Base-by-base conservation (phyloP, 1,140 invertebrate species). In the Plodia interpunctella region DNA sequence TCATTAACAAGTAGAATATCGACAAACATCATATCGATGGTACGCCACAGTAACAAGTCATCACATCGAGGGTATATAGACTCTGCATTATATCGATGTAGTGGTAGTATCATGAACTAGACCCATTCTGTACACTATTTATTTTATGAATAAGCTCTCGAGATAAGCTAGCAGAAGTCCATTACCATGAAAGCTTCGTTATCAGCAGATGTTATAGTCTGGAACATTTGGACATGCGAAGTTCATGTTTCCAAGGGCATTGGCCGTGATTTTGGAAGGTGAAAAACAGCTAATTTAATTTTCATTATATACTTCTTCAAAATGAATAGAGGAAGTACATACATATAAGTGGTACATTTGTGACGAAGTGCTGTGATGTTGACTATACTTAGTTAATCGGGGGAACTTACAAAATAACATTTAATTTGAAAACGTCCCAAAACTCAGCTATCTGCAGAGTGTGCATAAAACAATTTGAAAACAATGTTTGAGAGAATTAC, bases 161-260 rank as follows among this genome's bases (percentile, higher is more conserved):
- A 44, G 38, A 44, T 44, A 44, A 44, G 52, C 35, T 25, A 66
- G 76, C 78, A 71, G 82, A 83, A 86, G 77, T 87, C 80, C 83
- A 87, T 87, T 87, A 84, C 57, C 61, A 71, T 83, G 66, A 87
- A 86, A 87, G 84, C 74, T 78, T 86, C 83, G 72, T 84, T 87
- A 83, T 85, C 78, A 57, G 57, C 67, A 72, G 72, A 82, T 44
- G 80, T 81, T 82, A 78, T 50, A 57, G 63, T 72, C 65, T 55
- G 74, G 51, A 59, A 53, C 53, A 21, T 53, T 53, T 53, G n/a
- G 51, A 25, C 20, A 13, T 20, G n/a, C 51, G 51, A 44, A 44
- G 38, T 44, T 44, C 38, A 44, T 44, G n/a, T 44, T 44, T 15
- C 15, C 38, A 44, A 44, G 38, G 38, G n/a, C 38, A 44, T 44